These are phyloP conservation scores for Characodon lateralis DNA, from an alignment of 2,797 vertebrate species.

Conservation along the genomic window DNA sequence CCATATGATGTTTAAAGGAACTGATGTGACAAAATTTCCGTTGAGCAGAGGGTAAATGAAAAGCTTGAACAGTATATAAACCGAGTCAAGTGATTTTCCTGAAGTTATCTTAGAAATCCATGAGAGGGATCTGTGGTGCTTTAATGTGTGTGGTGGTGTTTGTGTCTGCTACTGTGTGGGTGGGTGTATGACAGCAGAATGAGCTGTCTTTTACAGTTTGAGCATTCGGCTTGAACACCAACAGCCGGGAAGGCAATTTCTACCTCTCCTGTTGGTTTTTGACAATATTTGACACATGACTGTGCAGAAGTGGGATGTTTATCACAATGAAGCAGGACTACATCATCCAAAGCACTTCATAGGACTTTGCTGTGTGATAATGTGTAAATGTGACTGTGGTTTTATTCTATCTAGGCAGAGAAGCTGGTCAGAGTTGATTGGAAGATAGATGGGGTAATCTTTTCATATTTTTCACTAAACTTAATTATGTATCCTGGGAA, in stretches of 20 bases:
- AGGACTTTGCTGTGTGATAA: slow-evolving; percentile 1
- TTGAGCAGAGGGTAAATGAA: neutral
- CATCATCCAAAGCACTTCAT: neutral
- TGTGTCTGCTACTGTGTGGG: slow-evolving; percentile 27
- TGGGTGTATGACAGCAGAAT: slow-evolving; percentile 38
- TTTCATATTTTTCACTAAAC: neutral
- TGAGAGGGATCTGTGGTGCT: slow-evolving; percentile 27
- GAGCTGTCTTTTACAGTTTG: slow-evolving; percentile 22
- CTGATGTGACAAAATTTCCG: neutral
- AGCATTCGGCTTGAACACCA: slow-evolving; percentile 28
- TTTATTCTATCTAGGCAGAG: neutral
- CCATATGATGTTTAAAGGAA: neutral
- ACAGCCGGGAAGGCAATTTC: slow-evolving; percentile 34
- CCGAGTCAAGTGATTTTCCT: neutral
- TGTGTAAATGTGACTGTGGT: neutral
- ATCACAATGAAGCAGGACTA: slow-evolving; percentile 17
- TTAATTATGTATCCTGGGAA: neutral
- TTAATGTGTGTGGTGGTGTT: slow-evolving; percentile 18
- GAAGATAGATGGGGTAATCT: neutral
- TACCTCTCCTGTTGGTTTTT: slow-evolving; percentile 36
- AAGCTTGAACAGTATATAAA: neutral
- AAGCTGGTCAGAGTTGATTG: neutral
- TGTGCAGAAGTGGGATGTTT: slow-evolving; percentile 8
- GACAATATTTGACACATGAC: slow-evolving; percentile 30
- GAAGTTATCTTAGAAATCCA: slow-evolving; percentile 33